These are phyloP conservation scores for Beroe ovata DNA, from an alignment of 37 sponge, comb jelly and placozoan species.

Conservation along the genomic window DNA sequence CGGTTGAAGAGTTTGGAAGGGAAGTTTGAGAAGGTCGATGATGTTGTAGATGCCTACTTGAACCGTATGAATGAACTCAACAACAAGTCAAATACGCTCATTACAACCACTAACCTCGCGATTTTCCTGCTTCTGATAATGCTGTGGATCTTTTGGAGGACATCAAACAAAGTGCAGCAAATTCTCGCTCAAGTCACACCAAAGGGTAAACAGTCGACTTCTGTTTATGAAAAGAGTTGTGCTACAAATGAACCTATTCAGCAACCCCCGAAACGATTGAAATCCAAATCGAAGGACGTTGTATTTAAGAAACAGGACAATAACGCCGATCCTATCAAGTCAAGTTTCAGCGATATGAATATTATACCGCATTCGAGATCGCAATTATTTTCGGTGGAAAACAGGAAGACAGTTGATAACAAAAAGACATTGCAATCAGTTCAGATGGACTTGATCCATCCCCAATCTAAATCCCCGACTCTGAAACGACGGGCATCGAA, in stretches of 20 bases:
- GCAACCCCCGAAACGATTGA: background rate
- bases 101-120: conserved; percentile 33
- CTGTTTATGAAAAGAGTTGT: background rate
- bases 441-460: conserved; percentile 62
- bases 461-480: conserved; percentile 26
- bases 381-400: background rate
- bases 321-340: background rate
- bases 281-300: background rate
- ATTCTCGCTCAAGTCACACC: background rate
- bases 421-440: conserved; percentile 13
- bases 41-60: background rate
- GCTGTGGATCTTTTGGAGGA: conserved; percentile 29
- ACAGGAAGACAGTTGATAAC: background rate
- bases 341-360: background rate
- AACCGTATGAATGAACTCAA: background rate
- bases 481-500: background rate
- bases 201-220: background rate
- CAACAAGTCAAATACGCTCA: conserved; percentile 1
- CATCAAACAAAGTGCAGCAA: conserved; percentile 20
- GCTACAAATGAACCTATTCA: background rate
- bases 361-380: background rate
- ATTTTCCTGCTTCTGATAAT: conserved; percentile 14
- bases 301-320: background rate
- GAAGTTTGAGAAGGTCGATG: conserved; percentile 15
- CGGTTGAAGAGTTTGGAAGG: background rate